A percentile compares a stretch with the other conserved stretches of the same genome.
Conservation (phyloP, 2,797 vertebrate species). For the Gobio occitaniae region DNA sequence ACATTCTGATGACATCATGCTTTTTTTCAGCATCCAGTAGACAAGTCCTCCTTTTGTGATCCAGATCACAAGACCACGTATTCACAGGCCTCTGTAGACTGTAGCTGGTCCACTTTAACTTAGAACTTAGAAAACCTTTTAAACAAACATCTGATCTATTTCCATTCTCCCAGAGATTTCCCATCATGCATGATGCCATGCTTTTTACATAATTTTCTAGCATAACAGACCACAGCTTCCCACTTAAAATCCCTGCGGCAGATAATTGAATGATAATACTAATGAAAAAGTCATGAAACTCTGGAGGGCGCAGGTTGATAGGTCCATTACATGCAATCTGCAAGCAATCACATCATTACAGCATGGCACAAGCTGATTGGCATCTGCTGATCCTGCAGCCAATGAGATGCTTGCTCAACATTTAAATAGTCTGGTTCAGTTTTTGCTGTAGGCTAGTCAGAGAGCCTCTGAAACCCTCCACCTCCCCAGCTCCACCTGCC, state of each 20-base stretch:
- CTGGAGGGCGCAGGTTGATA: neutral
- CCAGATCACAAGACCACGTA: neutral
- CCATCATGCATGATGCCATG: neutral
- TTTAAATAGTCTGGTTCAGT: neutral
- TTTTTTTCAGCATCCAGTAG: neutral
- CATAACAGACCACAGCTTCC: neutral
- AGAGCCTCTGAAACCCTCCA: neutral
- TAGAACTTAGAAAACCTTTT: neutral
- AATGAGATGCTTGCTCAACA: neutral
- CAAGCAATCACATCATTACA: neutral
- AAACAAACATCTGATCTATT: neutral
- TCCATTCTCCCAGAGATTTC: neutral
- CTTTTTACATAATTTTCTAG: neutral
- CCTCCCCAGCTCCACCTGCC: neutral
- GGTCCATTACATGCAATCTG: neutral
- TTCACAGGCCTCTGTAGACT: neutral
- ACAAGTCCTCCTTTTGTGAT: conserved; percentile 14
- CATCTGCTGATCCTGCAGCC: neutral
- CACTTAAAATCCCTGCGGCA: neutral
- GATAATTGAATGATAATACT: neutral
- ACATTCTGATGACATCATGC: conserved; percentile 46
- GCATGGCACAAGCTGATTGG: neutral
- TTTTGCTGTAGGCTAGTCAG: neutral
- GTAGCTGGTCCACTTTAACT: neutral
- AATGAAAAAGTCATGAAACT: neutral